Evolutionary conservation across 2,888 invertebrate species (phyloP).

Genomic region (Acleris literana): DNA sequence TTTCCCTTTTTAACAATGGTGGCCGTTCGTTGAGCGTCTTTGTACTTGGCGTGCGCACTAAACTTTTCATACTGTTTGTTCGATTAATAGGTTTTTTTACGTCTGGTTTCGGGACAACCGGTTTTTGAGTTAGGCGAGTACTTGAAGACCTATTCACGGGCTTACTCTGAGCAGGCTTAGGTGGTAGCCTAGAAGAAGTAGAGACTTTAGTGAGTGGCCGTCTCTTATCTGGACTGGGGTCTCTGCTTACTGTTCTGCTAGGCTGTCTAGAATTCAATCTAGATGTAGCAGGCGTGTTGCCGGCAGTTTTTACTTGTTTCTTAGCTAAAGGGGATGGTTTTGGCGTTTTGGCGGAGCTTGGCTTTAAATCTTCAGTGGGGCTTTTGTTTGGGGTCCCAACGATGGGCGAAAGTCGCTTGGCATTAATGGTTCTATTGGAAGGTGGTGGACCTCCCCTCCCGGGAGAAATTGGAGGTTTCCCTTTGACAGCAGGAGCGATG

Average conservation of each 20-base stretch:
- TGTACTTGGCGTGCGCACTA: constrained; percentile 69
- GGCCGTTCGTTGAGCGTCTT: constrained; percentile 71
- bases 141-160: constrained; percentile 62
- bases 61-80: constrained; percentile 73
- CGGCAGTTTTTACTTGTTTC: constrained; percentile 65
- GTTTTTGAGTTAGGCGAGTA: constrained; percentile 61
- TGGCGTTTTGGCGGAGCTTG: constrained; percentile 60
- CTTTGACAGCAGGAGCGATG: constrained; percentile 66
- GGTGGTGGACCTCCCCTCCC: constrained; percentile 77
- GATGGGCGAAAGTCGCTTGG: constrained; percentile 78
- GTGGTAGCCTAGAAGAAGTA: constrained; percentile 38
- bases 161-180: constrained; percentile 52
- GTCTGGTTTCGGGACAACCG: constrained; percentile 60
- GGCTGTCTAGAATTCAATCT: constrained; percentile 74
- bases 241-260: constrained; percentile 70
- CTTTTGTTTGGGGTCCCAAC: constrained; percentile 80
- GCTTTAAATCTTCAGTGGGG: constrained; percentile 69
- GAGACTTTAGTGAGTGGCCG: constrained; percentile 52
- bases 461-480: constrained; percentile 78
- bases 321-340: constrained; percentile 60
- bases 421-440: constrained; percentile 70
- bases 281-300: constrained; percentile 68
- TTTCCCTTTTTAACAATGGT: constrained; percentile 61
- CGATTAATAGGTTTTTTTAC: constrained; percentile 68
- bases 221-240: constrained; percentile 73